phyloP scores from a whole-genome alignment of 2,113 vertebrate species.

The Oceanites oceanicus region DNA sequence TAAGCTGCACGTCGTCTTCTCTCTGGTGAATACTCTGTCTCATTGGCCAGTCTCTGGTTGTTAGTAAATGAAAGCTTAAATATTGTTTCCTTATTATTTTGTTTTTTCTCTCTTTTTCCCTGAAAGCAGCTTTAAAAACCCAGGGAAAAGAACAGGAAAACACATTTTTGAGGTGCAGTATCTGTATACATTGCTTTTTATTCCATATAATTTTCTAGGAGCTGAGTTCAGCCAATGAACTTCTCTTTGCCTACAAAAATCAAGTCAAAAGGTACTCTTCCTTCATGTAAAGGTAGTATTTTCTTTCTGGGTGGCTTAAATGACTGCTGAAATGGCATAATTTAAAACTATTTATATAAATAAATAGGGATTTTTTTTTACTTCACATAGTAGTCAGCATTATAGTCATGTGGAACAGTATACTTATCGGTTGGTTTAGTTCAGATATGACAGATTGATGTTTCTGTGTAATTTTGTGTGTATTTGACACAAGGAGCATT shows the following conservation, averaged over 20 bases:
- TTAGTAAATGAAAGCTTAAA: background rate
- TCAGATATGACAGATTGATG: background rate
- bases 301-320: background rate
- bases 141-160: background rate
- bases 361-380: background rate
- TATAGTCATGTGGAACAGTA: background rate
- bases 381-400: background rate
- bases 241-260: background rate
- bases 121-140: background rate
- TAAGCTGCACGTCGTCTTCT: background rate
- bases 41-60: background rate
- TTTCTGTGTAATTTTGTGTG: background rate
- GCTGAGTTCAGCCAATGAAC: background rate
- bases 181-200: background rate
- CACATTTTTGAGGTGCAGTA: background rate
- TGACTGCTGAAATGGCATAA: background rate
- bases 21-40: background rate
- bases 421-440: background rate
- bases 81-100: conserved; percentile 41
- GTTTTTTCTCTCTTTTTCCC: background rate
- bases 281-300: background rate
- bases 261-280: background rate
- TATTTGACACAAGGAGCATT: background rate
- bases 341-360: background rate
- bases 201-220: background rate